Evolutionary conservation across 2,888 invertebrate genomes (phyloP).

Genomic region (Agrypnus murinus): DNA sequence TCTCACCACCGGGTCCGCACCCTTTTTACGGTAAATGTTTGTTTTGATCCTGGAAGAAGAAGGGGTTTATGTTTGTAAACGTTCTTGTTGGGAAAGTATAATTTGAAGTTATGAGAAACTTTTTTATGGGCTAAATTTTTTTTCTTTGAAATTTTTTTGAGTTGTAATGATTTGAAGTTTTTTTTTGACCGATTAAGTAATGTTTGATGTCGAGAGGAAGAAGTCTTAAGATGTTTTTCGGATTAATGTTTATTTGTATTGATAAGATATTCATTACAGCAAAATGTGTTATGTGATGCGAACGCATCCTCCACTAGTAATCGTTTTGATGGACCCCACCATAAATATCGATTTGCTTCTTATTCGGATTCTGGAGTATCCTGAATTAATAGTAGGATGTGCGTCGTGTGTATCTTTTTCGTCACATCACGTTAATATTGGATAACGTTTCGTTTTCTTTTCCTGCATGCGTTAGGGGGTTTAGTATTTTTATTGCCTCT

Average conservation of each 20-base stretch:
- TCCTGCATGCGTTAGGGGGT: slow-evolving; percentile 2
- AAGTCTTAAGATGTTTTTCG: too few species aligned
- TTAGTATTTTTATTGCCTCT: slow-evolving; percentile 10
- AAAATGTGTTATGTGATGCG: slow-evolving; percentile 1
- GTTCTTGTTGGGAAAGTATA: background rate
- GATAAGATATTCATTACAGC: background rate
- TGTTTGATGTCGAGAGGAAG: too few species aligned
- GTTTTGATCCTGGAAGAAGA: slow-evolving; percentile 25
- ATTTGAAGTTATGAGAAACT: background rate
- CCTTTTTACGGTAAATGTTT: slow-evolving; percentile 51
- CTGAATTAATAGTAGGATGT: slow-evolving; percentile 24
- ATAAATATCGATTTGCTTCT: slow-evolving; percentile 60
- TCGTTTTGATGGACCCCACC: slow-evolving; percentile 51
- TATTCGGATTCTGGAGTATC: slow-evolving; percentile 46
- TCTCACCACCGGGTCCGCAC: slow-evolving; percentile 52
- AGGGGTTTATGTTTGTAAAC: background rate
- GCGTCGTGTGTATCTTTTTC: slow-evolving; percentile 17
- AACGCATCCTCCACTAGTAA: slow-evolving; percentile 30
- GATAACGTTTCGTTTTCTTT: background rate
- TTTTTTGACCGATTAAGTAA: too few species aligned
- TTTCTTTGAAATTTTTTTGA: background rate
- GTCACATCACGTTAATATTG: slow-evolving; percentile 17
- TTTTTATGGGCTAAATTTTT: background rate
- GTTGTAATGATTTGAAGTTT: too few species aligned
- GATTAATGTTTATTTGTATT: background rate